Conservation (phyloP, 2,888 invertebrate genomes). For the Serrognathus titanus region DNA sequence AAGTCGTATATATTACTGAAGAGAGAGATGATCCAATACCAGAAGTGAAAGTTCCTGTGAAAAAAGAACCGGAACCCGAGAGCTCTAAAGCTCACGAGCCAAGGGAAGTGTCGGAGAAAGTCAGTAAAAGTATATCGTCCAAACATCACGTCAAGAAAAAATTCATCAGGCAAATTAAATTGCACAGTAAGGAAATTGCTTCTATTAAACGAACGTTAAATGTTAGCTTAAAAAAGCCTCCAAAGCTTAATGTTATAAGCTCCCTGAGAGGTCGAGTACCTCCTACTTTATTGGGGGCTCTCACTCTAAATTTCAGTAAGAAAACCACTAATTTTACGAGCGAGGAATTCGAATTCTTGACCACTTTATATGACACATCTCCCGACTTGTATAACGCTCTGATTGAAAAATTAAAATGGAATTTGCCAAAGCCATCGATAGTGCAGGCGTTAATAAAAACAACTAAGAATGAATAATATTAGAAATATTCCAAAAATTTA, state of each 20-base stretch:
- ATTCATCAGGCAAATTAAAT: constrained; percentile 38
- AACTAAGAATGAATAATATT: neutral
- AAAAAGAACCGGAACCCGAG: neutral
- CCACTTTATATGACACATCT: constrained; percentile 38
- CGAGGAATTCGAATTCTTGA: constrained; percentile 40
- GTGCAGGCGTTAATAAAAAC: constrained; percentile 11
- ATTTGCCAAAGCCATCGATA: constrained; percentile 34
- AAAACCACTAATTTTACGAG: constrained; percentile 34
- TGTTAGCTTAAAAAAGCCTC: constrained; percentile 13
- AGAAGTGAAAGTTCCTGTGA: neutral
- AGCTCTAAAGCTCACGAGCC: neutral
- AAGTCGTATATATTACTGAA: constrained; percentile 13
- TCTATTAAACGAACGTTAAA: constrained; percentile 38
- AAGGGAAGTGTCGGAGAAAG: neutral
- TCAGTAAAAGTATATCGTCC: neutral
- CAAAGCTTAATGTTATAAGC: constrained; percentile 30
- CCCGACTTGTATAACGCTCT: constrained; percentile 40
- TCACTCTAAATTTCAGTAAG: constrained; percentile 36
- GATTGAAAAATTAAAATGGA: constrained; percentile 41
- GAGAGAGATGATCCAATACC: neutral
- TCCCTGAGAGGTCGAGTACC: constrained; percentile 36
- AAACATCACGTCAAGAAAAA: constrained; percentile 19
- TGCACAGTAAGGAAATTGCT: constrained; percentile 42
- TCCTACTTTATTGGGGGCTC: constrained; percentile 35
- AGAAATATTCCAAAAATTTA: neutral